Percentiles rank a stretch among this genome's conserved stretches.
Evolutionary conservation across 2,113 vertebrate species (phyloP).

Genomic region (Sprattus sprattus): DNA sequence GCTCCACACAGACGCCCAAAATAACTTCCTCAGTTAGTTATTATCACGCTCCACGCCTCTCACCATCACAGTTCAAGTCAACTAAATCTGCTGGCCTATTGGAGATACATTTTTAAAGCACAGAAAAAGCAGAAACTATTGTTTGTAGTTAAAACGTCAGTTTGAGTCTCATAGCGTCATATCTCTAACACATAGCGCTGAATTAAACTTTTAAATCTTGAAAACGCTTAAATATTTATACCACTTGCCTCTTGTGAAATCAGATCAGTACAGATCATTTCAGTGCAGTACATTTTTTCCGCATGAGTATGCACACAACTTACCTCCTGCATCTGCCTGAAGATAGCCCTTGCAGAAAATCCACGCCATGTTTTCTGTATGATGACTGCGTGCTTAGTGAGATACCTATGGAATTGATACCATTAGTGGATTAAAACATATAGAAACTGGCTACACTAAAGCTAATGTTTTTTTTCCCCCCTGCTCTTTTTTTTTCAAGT

Average conservation of each 20-base stretch:
- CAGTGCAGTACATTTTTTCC: not conserved
- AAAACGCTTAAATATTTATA: too few species aligned
- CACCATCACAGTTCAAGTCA: not conserved
- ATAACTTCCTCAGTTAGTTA: not conserved
- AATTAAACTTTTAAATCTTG: too few species aligned
- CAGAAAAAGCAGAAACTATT: not conserved
- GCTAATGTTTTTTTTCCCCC: not conserved
- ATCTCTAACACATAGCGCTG: too few species aligned
- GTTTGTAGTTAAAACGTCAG: not conserved
- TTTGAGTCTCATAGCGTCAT: too few species aligned
- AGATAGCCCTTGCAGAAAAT: conserved; percentile 77
- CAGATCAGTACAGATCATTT: not conserved
- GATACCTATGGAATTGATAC: conserved; percentile 64
- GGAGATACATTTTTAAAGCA: not conserved
- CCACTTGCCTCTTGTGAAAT: too few species aligned
- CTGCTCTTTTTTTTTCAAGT: not conserved
- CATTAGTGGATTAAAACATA: not conserved
- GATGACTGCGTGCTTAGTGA: conserved; percentile 71
- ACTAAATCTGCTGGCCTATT: not conserved
- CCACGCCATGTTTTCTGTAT: conserved; percentile 92
- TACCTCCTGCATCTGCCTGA: conserved; percentile 85
- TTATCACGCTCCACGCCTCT: not conserved
- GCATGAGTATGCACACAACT: conserved; percentile 43
- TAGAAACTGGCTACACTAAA: not conserved
- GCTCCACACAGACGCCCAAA: not conserved